Evolutionary conservation across 2,113 vertebrate genomes (phyloP).

Genomic region (Xyliphius kryptos): DNA sequence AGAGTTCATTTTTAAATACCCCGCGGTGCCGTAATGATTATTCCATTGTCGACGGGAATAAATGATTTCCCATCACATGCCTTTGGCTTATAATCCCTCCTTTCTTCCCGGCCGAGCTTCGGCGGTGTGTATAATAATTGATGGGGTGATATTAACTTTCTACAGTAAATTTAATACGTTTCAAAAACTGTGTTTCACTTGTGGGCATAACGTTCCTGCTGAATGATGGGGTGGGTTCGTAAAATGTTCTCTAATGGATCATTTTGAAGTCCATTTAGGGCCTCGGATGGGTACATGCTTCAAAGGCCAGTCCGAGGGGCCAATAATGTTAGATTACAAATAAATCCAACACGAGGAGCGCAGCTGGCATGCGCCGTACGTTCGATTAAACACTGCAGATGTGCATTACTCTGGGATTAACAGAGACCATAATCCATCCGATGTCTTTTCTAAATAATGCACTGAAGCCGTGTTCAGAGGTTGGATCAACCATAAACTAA

Average conservation of each 20-base stretch:
- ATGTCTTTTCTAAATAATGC: too few relatives aligned
- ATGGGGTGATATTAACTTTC: constrained; percentile 6
- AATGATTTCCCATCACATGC: background rate
- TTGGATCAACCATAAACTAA: too few relatives aligned
- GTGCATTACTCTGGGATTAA: too few relatives aligned
- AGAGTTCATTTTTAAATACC: background rate
- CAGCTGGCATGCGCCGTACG: too few relatives aligned
- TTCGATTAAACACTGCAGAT: too few relatives aligned
- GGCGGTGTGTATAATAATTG: background rate
- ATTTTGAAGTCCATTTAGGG: constrained; percentile 48
- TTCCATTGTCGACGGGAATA: background rate
- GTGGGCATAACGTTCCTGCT: constrained; percentile 8
- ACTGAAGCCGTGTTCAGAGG: too few relatives aligned
- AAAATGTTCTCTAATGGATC: constrained; percentile 49
- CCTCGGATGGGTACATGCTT: constrained; percentile 60
- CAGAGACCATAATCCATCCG: too few relatives aligned
- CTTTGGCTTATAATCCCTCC: background rate
- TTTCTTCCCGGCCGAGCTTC: background rate
- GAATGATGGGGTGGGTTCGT: constrained; percentile 26
- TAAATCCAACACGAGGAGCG: too few relatives aligned
- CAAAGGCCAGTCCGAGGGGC: constrained; percentile 51
- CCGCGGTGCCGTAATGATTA: background rate
- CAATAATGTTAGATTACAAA: too few relatives aligned
- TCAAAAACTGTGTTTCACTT: background rate
- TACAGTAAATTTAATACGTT: background rate